Percentiles rank a stretch among this genome's conserved stretches.
Conservation (phyloP, 1,140 invertebrate genomes). For the Drosophila persimilis region DNA sequence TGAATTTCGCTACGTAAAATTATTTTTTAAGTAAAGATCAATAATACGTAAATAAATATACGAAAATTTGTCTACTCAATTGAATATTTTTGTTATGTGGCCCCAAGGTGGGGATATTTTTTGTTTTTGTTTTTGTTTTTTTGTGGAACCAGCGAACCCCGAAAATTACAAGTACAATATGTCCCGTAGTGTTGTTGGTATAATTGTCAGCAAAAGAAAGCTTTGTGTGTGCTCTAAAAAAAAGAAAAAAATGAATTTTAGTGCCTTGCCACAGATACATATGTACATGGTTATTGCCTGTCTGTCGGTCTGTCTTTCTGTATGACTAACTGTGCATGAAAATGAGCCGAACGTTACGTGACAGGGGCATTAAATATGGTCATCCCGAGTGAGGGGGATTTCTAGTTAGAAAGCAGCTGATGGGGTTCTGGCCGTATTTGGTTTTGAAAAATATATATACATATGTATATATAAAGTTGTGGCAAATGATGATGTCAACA, state of each 20-base stretch:
- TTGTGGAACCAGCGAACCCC: constrained; percentile 25
- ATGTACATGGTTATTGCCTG: constrained; percentile 13
- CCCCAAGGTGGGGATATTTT: constrained; percentile 23
- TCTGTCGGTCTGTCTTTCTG: constrained; percentile 22
- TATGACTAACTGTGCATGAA: constrained; percentile 73
- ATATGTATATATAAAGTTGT: constrained; percentile 17
- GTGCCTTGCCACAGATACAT: constrained; percentile 36
- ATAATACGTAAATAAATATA: constrained; percentile 31
- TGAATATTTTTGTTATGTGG: constrained; percentile 10
- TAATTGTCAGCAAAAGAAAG: constrained; percentile 38
- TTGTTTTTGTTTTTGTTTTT: constrained; percentile 2
- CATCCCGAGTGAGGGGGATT: constrained; percentile 20
- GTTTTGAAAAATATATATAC: constrained; percentile 13
- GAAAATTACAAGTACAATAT: constrained; percentile 21
- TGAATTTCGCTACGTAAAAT: constrained; percentile 41
- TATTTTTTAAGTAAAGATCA: constrained; percentile 49
- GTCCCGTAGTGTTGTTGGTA: no score
- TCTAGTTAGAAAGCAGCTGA: constrained; percentile 70
- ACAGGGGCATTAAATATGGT: constrained; percentile 61
- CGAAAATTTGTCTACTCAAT: constrained; percentile 34
- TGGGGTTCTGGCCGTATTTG: constrained; percentile 67
- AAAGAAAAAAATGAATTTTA: constrained; percentile 6
- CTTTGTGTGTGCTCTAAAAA: constrained; percentile 19
- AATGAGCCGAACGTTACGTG: constrained; percentile 66
- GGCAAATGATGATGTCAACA: constrained; percentile 38